Base-by-base conservation (phyloP, 2,113 vertebrate species). In the Stigmatopora nigra region DNA sequence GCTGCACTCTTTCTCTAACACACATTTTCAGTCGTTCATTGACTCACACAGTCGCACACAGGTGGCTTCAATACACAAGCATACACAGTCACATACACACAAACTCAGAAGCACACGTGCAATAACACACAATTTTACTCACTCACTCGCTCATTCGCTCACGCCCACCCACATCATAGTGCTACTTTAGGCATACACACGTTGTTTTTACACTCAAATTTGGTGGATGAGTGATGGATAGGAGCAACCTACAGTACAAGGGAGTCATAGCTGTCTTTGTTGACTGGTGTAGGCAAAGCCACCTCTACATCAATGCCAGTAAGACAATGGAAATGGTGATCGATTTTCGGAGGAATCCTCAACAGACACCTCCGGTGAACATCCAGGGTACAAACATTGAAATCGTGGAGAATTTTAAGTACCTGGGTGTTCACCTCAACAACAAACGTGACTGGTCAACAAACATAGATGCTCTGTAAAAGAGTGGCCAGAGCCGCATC, bases 41-140 rank as follows among this genome's bases (percentile, higher is more conserved):
- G 16, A 16, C 47, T 61, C 41, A 6, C n/a, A 59, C 38, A 47
- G 47, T 47, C 61, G 38, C 36, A 11, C 31, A 56, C 44, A 52
- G 48, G 58, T 68, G 41, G 36, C 65, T 55, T 73, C 64, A 71
- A 77, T 61, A 63, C 68, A 53, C 63, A 60, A 61, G 61, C 68
- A 67, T 55, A 49, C 63, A 68, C 49, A 22, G 35, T 61, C 69
- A 48, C 63, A 66, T 63, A 22, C 52, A 59, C 71, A 63, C 47
- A 45, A 16, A 63, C 20, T 16, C 46, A 71, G 46, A 73, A 47
- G 44, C 67, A 60, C 19, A 61, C 78, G 73, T 72, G 77, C 69
- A 82, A 31, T 3, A 70, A 73, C 78, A 47, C 60, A 19, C 76
- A 78, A 79, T 82, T 79, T 77, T 86, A 83, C 83, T 68, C 70